Conservation (phyloP, 2,888 invertebrate genomes). For the Napeogenes sylphis region DNA sequence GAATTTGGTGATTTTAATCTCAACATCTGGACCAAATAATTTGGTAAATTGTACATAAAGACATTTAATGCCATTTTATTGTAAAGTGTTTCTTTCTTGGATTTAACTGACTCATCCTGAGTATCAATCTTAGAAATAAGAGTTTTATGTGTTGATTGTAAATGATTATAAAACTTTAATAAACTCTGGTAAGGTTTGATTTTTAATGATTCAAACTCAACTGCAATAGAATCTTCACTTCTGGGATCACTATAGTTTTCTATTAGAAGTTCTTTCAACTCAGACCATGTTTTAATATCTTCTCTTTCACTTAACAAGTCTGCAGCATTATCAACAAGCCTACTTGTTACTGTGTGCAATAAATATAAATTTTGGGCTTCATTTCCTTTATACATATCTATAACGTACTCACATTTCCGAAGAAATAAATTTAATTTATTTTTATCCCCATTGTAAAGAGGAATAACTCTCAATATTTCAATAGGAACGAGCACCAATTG, state of each 20-base stretch:
- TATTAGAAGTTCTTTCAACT: background rate
- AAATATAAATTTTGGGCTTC: constrained; percentile 11
- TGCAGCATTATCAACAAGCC: constrained; percentile 8
- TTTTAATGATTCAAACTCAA: constrained; percentile 1
- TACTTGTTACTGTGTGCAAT: constrained; percentile 6
- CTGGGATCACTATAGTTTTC: background rate
- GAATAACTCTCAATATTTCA: constrained; percentile 12
- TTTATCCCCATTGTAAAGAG: constrained; percentile 12
- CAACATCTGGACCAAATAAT: background rate
- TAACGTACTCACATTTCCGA: constrained; percentile 13
- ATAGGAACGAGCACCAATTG: background rate
- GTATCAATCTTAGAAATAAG: background rate
- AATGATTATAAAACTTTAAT: background rate
- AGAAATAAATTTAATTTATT: constrained; percentile 9
- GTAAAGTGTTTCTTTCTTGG: background rate
- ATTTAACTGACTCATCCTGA: background rate
- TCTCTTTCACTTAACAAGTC: constrained; percentile 5
- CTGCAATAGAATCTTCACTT: background rate
- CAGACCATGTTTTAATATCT: constrained; percentile 1
- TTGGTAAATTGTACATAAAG: background rate
- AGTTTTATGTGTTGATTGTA: background rate
- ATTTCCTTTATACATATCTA: constrained; percentile 10
- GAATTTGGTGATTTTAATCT: background rate
- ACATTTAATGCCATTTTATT: background rate
- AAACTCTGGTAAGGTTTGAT: background rate